Evolutionary conservation across 2,797 vertebrate species (phyloP), one percentile per base, ranked within the genome.

Genomic region (Eupleurogrammus muticus): DNA sequence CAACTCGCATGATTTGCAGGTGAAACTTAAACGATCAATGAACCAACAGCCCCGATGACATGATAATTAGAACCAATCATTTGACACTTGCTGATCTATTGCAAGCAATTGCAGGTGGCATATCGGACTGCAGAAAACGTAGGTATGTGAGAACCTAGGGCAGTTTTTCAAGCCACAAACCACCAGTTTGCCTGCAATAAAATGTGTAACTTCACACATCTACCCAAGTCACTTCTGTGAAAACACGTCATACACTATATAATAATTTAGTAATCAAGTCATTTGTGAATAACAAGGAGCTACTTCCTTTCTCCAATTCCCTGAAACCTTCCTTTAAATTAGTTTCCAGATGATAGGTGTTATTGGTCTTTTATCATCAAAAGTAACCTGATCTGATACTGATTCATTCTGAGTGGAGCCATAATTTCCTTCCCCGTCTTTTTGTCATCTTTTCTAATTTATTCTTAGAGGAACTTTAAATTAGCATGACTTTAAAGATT

Each of bases 381-480:
- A 71, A 52, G 47, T 79, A 77, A 81, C 71, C 66, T 47, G 54
- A 81, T 80, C 36, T 65, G 66, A 77, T 57, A 60, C 36, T 70
- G 73, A 78, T 77, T 83, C 59, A 73, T 71, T 54, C 38, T 64
- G 48, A 49, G 24, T 66, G 44, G 16, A 47, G 58, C 55, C 42
- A 61, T 61, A 70, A 67, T 67, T 73, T 77, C 54, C 56, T 74
- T 55, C 58, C 16, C 56, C 42, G 38, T 77, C 59, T 69, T 72
- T 70, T 73, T 66, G 47, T 74, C 56, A 66, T 70, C 42, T 75
- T 82, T 79, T 82, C 61, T 67, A 40, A 75, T 76, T 75, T 66
- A 81, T 74, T 71, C 65, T 78, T 56, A 23, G 17, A 16, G 38
- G 49, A 59, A 66, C 57, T 79, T 82, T 70, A 80, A 74, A 90